Conservation (phyloP, 2,113 vertebrate genomes). For the Tympanuchus pallidicinctus region DNA sequence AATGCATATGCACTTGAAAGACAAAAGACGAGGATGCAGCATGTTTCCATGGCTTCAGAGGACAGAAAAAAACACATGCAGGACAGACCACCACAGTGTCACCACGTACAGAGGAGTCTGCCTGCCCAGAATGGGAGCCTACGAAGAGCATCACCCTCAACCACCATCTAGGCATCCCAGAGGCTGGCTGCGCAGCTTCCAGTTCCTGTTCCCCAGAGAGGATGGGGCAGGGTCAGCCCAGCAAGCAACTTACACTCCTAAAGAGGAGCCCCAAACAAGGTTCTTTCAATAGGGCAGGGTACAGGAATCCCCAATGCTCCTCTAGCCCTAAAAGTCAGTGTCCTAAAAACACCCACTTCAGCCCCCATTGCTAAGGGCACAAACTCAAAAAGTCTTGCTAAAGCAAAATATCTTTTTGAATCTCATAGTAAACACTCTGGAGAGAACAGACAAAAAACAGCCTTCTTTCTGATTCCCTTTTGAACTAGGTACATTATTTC, state of each 20-base stretch:
- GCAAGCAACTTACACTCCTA: neutral
- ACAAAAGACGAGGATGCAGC: neutral
- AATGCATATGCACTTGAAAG: neutral
- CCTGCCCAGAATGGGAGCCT: neutral
- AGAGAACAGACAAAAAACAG: slow-evolving; percentile 35
- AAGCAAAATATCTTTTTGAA: neutral
- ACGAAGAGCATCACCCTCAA: rapidly evolving
- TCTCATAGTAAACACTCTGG: neutral
- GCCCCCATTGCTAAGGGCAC: neutral
- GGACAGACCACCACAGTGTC: rapidly evolving
- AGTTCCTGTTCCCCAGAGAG: neutral
- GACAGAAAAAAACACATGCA: neutral
- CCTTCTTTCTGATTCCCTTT: slow-evolving; percentile 34
- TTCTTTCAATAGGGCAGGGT: neutral
- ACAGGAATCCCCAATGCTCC: neutral
- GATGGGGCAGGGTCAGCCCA: rapidly evolving
- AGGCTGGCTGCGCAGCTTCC: rapidly evolving
- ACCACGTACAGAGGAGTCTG: rapidly evolving
- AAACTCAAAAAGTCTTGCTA: neutral
- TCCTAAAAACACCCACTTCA: neutral
- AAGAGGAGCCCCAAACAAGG: neutral
- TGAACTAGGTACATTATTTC: slow-evolving; percentile 53
- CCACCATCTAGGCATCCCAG: neutral
- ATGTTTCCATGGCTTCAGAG: neutral
- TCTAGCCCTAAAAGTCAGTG: neutral